Evolutionary conservation across 2,888 invertebrate species (phyloP).

Genomic region (Nomada lathburiana): DNA sequence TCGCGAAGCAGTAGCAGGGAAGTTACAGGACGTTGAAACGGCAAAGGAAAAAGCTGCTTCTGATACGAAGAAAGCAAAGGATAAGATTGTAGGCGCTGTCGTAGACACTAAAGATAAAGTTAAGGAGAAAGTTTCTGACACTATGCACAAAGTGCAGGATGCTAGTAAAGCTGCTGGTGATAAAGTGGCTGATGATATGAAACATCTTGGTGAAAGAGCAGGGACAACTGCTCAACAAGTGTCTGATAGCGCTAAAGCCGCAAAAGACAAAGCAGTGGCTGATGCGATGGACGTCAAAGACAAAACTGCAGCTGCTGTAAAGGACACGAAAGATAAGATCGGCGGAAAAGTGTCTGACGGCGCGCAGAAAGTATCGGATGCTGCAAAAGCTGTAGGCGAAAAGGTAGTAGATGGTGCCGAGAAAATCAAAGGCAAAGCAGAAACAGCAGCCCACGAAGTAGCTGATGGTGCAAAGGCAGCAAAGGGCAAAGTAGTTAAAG

Average conservation of each 20-base stretch:
- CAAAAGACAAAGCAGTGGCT: conserved; percentile 2
- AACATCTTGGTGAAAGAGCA: conserved; percentile 2
- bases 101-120: conserved; percentile 64
- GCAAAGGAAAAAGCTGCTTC: conserved; percentile 39
- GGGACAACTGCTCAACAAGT: background rate
- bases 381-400: conserved; percentile 10
- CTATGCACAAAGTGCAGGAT: conserved; percentile 73
- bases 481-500: conserved; percentile 65
- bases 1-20: conserved; percentile 14
- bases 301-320: conserved; percentile 13
- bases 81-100: conserved; percentile 39
- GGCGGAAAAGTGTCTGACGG: conserved; percentile 8
- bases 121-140: conserved; percentile 45
- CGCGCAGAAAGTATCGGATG: conserved; percentile 15
- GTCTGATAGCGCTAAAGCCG: background rate
- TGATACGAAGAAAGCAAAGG: conserved; percentile 54
- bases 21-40: conserved; percentile 16
- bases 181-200: conserved; percentile 77
- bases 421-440: conserved; percentile 4
- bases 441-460: background rate
- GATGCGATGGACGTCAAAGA: conserved; percentile 42
- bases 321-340: conserved; percentile 26
- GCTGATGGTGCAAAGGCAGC: conserved; percentile 70
- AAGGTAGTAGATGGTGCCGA: background rate
- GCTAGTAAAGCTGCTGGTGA: conserved; percentile 72